Conservation (phyloP, 2,113 vertebrate genomes). For the Edolisoma coerulescens region DNA sequence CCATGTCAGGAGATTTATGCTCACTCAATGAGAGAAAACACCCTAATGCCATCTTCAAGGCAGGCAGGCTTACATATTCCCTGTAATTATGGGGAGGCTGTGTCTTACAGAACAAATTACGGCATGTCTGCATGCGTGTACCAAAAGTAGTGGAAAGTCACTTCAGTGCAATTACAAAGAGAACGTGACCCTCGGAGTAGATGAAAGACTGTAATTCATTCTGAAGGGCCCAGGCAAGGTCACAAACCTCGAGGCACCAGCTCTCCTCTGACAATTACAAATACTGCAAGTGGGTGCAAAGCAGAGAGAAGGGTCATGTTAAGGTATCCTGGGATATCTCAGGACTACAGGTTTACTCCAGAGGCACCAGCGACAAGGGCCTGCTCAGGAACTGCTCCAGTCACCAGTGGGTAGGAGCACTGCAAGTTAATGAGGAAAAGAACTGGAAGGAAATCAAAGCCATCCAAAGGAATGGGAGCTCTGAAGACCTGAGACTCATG, state of each 20-base stretch:
- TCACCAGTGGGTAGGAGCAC: not conserved
- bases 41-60: not conserved
- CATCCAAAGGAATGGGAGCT: not conserved
- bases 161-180: not conserved
- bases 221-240: not conserved
- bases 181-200: not conserved
- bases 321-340: not conserved
- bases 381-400: not conserved
- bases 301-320: not conserved
- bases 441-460: not conserved
- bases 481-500: not conserved
- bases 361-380: not conserved
- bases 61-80: not conserved
- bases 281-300: not conserved
- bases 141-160: not conserved
- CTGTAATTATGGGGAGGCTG: not conserved
- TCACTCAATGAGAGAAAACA: not conserved
- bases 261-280: not conserved
- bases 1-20: not conserved
- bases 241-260: not conserved
- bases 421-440: not conserved
- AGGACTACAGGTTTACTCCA: not conserved
- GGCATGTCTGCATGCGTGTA: not conserved
- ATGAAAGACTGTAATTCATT: not conserved
- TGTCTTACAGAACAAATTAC: not conserved